These are phyloP conservation scores for Leptodactylus fallax DNA, from an alignment of 2,797 vertebrate species.

Conservation along the genomic window DNA sequence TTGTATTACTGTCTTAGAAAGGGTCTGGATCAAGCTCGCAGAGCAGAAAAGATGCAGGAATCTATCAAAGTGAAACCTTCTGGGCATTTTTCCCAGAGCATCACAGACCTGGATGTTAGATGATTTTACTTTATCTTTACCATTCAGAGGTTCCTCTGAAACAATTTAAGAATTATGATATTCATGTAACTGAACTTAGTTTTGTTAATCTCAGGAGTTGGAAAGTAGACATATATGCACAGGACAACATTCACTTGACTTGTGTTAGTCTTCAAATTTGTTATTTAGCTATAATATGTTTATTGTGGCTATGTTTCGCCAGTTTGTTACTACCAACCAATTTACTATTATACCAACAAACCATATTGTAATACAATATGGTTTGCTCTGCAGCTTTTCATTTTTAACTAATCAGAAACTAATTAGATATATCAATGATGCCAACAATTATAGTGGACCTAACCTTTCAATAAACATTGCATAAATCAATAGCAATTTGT, in stretches of 20 bases:
- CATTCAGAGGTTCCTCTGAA: neutral
- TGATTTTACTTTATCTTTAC: conserved; percentile 30
- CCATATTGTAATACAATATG: neutral
- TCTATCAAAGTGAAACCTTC: conserved; percentile 55
- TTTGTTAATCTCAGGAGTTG: conserved; percentile 17
- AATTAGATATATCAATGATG: too few relatives aligned
- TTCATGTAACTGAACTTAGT: conserved; percentile 36
- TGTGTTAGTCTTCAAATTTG: conserved; percentile 12
- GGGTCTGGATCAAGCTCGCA: conserved; percentile 27
- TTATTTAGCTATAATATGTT: neutral
- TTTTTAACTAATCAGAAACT: too few relatives aligned
- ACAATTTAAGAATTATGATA: conserved; percentile 7
- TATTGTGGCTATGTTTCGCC: neutral
- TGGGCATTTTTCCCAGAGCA: conserved; percentile 47
- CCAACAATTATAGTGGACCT: too few relatives aligned
- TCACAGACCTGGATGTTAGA: conserved; percentile 21
- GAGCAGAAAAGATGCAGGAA: conserved; percentile 39
- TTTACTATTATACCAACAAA: neutral
- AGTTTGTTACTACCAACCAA: neutral
- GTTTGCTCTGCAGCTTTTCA: too few relatives aligned
- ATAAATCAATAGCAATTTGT: too few relatives aligned
- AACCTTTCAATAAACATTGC: too few relatives aligned
- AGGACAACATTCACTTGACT: conserved; percentile 25
- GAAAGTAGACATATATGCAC: conserved; percentile 2
- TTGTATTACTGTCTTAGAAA: conserved; percentile 51